Evolutionary conservation across 1,140 invertebrate genomes (phyloP).

Genomic region (Drosophila sproati): DNA sequence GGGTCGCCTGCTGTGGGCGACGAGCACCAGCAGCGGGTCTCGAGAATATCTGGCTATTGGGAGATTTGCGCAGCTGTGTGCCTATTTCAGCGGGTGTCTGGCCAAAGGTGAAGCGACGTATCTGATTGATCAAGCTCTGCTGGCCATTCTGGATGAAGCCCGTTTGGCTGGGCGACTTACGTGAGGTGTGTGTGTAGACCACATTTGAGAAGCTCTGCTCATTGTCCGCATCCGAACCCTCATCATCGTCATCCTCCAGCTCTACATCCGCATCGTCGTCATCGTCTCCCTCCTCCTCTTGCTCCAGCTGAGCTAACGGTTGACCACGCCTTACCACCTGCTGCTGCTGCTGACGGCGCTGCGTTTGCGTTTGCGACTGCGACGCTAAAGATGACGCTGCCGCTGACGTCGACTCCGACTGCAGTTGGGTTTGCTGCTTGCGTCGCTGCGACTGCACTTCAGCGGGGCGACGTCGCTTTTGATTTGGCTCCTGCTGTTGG

Average conservation of each 20-base stretch:
- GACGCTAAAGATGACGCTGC: background rate
- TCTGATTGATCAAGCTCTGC: constrained; percentile 74
- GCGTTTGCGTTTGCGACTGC: constrained; percentile 2
- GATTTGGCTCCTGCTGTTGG: constrained; percentile 14
- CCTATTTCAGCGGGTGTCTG: constrained; percentile 64
- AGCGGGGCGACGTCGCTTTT: constrained; percentile 28
- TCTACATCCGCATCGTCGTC: constrained; percentile 40
- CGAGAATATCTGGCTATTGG: background rate
- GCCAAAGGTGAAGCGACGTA: constrained; percentile 72
- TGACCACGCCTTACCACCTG: constrained; percentile 25
- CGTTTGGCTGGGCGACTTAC: constrained; percentile 64
- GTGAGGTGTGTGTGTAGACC: constrained; percentile 46
- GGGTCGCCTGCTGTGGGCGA: constrained; percentile 65
- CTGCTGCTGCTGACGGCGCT: constrained; percentile 32
- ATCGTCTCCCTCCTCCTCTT: constrained; percentile 37
- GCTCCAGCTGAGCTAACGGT: constrained; percentile 37
- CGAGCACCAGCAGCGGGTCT: constrained; percentile 27
- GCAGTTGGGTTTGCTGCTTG: constrained; percentile 37
- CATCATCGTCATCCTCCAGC: constrained; percentile 43
- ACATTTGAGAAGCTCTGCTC: constrained; percentile 35
- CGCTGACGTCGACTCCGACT: constrained; percentile 21
- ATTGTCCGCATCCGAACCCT: constrained; percentile 44
- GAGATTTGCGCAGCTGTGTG: constrained; percentile 41
- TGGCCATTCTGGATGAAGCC: constrained; percentile 76
- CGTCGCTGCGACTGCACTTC: constrained; percentile 40